Conservation (phyloP, 2,113 vertebrate species). For the Bubo bubo region DNA sequence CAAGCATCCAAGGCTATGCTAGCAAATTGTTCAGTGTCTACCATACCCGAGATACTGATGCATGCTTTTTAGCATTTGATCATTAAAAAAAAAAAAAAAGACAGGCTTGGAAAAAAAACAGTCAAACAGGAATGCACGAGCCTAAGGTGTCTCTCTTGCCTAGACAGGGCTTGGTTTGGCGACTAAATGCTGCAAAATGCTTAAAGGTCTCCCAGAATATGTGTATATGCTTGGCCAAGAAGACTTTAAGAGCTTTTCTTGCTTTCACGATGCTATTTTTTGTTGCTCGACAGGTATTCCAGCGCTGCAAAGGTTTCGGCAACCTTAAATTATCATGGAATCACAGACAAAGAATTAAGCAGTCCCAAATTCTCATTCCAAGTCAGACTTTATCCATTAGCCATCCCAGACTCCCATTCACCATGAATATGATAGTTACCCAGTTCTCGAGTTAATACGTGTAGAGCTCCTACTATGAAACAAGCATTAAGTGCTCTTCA, state of each 20-base stretch:
- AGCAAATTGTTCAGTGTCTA: neutral
- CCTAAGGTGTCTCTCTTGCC: neutral
- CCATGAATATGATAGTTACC: neutral
- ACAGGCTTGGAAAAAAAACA: neutral
- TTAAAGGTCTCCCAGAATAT: neutral
- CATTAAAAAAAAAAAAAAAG: neutral
- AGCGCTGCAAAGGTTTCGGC: neutral
- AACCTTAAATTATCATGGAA: neutral
- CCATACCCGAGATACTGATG: neutral
- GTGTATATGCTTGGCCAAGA: neutral
- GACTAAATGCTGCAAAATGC: neutral
- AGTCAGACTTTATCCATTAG: neutral
- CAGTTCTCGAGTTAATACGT: fast-evolving
- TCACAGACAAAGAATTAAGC: neutral
- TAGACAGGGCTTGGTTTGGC: neutral
- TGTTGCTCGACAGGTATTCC: neutral
- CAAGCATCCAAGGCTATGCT: neutral
- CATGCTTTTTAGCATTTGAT: neutral
- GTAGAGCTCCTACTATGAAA: neutral
- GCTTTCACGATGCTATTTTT: neutral
- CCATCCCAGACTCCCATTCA: neutral
- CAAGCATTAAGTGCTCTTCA: neutral
- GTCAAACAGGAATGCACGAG: neutral
- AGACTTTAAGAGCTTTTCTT: neutral
- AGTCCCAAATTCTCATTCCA: neutral